These are phyloP conservation scores for Aethes cnicana DNA, from an alignment of 2,888 invertebrate species.

Conservation along the genomic window DNA sequence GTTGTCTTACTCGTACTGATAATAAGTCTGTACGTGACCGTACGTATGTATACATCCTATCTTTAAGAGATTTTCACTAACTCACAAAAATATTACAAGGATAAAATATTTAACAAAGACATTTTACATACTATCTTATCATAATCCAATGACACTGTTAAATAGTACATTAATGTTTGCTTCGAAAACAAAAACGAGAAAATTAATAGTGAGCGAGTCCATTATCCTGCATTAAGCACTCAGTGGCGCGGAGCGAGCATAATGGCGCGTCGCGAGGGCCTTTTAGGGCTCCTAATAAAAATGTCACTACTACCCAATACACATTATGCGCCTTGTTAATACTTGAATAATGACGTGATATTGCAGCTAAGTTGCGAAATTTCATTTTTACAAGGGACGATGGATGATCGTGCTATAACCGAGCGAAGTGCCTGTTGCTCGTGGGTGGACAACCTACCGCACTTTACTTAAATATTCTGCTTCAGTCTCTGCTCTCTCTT, in stretches of 20 bases:
- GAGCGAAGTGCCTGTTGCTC: too few species aligned
- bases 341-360: constrained; percentile 10
- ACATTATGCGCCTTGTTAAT: constrained; percentile 28
- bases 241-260: constrained; percentile 63
- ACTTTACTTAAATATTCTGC: too few species aligned
- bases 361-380: neutral
- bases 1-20: too few species aligned
- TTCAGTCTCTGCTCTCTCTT: too few species aligned
- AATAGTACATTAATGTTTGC: constrained; percentile 54
- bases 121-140: neutral
- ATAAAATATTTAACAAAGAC: neutral
- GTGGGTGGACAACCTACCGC: too few species aligned
- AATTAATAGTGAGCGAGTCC: constrained; percentile 74
- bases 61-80: too few species aligned
- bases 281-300: constrained; percentile 65
- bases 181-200: constrained; percentile 61
- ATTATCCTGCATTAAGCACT: constrained; percentile 76
- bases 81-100: too few species aligned
- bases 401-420: too few species aligned
- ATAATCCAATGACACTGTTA: constrained; percentile 32
- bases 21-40: too few species aligned
- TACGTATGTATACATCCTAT: too few species aligned
- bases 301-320: constrained; percentile 49
- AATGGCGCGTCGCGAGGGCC: constrained; percentile 61
- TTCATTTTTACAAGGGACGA: neutral